Conservation (phyloP, 1,140 invertebrate genomes). For the Drosophila setifemur region DNA sequence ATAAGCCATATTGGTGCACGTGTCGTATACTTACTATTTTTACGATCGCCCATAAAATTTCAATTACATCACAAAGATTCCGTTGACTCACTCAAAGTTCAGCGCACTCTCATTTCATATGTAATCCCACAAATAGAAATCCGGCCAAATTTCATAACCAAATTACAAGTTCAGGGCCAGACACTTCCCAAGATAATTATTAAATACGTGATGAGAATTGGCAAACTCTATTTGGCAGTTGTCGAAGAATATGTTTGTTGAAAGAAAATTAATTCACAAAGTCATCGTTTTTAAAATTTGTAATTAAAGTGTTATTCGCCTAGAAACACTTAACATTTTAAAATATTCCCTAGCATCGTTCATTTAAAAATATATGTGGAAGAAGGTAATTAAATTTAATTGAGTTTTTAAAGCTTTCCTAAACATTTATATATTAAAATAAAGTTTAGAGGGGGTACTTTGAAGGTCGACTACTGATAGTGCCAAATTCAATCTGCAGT, state of each 20-base stretch:
- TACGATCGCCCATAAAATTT: conserved; percentile 52
- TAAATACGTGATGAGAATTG: conserved; percentile 35
- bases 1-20: conserved; percentile 39
- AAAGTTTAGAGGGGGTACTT: too few species aligned
- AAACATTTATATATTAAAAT: background rate
- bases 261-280: background rate
- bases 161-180: background rate
- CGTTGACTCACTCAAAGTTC: conserved; percentile 50
- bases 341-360: too few species aligned
- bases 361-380: too few species aligned
- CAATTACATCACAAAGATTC: conserved; percentile 25
- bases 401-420: too few species aligned
- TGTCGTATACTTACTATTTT: conserved; percentile 45
- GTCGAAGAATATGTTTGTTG: background rate
- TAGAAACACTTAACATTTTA: too few species aligned
- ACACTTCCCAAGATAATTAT: conserved; percentile 4
- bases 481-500: background rate
- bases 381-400: too few species aligned
- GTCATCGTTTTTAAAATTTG: background rate
- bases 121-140: conserved; percentile 1
- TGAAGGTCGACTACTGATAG: background rate
- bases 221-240: background rate
- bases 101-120: conserved; percentile 25
- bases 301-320: background rate
- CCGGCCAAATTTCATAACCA: conserved; percentile 8